phyloP scores from a whole-genome alignment of 2,113 vertebrate genomes.

The Oenanthe oenanthe region DNA sequence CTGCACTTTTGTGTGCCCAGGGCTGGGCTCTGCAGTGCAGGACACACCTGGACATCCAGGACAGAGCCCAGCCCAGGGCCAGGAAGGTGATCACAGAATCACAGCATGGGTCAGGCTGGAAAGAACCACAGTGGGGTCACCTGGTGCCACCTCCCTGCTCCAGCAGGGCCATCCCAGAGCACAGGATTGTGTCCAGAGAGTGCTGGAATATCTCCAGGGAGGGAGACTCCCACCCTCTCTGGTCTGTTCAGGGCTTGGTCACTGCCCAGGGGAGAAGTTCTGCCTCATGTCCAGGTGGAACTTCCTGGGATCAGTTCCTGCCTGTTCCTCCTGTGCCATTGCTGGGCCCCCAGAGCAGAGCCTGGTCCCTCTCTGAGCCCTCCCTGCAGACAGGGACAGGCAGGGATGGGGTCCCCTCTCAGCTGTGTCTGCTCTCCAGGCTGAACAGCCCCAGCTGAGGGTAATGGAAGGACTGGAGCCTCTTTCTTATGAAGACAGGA shows the following conservation, averaged over 20 bases:
- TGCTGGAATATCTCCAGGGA: neutral
- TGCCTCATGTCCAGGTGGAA: neutral
- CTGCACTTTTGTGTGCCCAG: accelerated
- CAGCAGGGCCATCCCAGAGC: neutral
- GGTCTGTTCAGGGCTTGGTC: too few species aligned
- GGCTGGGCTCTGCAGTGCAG: accelerated
- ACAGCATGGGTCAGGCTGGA: neutral
- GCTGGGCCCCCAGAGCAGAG: accelerated
- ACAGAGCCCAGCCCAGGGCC: neutral
- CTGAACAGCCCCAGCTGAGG: accelerated
- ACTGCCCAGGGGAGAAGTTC: neutral
- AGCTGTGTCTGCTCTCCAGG: accelerated
- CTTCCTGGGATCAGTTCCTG: neutral
- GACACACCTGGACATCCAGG: accelerated
- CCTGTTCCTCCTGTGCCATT: neutral
- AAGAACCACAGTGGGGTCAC: accelerated
- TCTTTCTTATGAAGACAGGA: accelerated
- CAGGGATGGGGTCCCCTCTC: neutral
- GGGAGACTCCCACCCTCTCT: neutral
- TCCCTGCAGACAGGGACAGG: neutral
- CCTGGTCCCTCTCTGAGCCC: neutral
- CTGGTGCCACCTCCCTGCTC: accelerated
- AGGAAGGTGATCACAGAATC: neutral
- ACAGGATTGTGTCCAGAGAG: neutral
- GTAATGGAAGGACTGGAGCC: neutral